These are phyloP conservation scores for Apodemia hepburni DNA, from an alignment of 2,888 invertebrate genomes.

Conservation along the genomic window DNA sequence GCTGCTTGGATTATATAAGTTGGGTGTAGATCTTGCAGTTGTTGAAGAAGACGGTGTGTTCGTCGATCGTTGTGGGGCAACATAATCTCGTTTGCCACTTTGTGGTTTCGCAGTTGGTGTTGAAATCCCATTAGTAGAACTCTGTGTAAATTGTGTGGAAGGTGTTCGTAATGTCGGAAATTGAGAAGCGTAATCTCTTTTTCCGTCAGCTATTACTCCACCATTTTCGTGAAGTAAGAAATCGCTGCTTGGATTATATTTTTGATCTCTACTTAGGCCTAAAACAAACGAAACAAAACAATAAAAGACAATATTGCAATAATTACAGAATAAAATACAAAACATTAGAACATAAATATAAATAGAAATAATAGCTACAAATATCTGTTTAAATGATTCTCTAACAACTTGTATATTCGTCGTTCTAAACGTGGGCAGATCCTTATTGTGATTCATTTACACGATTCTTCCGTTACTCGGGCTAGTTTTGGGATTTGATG, in stretches of 20 bases:
- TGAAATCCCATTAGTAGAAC: constrained; percentile 22
- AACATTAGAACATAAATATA: no score
- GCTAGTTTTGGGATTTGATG: no score
- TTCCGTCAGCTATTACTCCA: constrained; percentile 37
- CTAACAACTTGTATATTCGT: no score
- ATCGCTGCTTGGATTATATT: constrained; percentile 54
- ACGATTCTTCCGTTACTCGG: no score
- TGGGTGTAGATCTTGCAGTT: constrained; percentile 25
- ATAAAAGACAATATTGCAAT: neutral
- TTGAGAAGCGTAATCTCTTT: constrained; percentile 45
- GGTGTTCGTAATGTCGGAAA: constrained; percentile 41
- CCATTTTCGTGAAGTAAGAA: constrained; percentile 65
- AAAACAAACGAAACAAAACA: neutral
- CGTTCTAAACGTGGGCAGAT: no score
- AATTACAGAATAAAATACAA: no score
- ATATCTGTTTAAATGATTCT: no score
- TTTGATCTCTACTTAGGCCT: constrained; percentile 46
- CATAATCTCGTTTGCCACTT: constrained; percentile 53
- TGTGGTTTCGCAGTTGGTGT: constrained; percentile 30
- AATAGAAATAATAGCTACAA: no score
- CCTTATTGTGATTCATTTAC: no score
- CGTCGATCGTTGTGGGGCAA: constrained; percentile 51
- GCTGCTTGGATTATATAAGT: constrained; percentile 23
- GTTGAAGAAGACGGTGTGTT: constrained; percentile 27
- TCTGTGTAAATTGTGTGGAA: constrained; percentile 30